Base-by-base conservation (phyloP, 2,113 vertebrate genomes). In the Pogonocichla stellata region DNA sequence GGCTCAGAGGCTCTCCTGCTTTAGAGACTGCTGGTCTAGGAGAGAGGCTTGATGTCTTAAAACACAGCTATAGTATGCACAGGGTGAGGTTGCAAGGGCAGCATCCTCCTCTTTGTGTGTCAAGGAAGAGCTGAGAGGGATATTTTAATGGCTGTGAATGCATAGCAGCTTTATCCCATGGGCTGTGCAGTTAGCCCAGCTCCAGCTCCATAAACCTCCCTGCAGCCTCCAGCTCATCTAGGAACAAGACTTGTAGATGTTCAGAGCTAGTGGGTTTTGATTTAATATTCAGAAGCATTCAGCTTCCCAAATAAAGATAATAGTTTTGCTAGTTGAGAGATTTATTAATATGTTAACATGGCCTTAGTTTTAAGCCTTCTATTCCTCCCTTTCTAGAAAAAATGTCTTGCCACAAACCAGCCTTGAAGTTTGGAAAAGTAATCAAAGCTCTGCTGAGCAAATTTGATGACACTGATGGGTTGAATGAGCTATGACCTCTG, bases 281-380 rank as follows among this genome's bases (percentile, higher is more conserved):
- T 94, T 92, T 86, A 80, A 90, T 83, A 94, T 88, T 80, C 85
- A 88, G 81, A 48, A 91, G 43, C 74, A 58, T 88, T 96, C 94
- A 45, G 24, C 92, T 90, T 82, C 75, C 79, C 75, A 96, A 90
- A 94, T 92, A 90, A 80, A 94, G 85, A 72, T 82, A 90, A 83
- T 43, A 50, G 65, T 91, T 88, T 62, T 80, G 47, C 54, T 92
- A 40, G 82, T 78, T 60, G 81, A 86, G 64, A 71, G 85, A 72
- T 77, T 70, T 91, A 74, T 80, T 93, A 77, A 42, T 88, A 86
- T 60, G 71, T 88, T 95, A 92, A 66, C 36, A 8, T 20, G 36
- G 54, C 58, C 75, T 66, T 50, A 43, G 34, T 73, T 93, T 94
- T 83, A 96, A 96, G 60, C 58, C 56, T 80, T 87, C 56, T 85